Base-by-base conservation (phyloP, 1,140 invertebrate species). In the Saccostrea glomerata region DNA sequence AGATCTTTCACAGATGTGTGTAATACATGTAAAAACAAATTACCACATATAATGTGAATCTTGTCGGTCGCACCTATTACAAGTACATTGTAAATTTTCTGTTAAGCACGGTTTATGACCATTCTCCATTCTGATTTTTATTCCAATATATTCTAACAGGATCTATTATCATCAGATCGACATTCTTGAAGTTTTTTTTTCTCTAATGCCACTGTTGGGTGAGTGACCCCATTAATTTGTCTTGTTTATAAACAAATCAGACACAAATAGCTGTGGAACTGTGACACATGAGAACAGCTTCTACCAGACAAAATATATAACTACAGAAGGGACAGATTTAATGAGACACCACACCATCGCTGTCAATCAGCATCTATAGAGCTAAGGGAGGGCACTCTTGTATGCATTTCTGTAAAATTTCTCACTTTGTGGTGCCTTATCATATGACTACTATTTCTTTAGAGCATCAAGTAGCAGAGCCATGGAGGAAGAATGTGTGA, bases 181-280 rank as follows among this genome's bases (percentile, higher is more conserved):
- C 47, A 47, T 47, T 47, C 47, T 47, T 47, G 47, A 47, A 47
- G 47, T 7, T 47, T 47, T 7, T 47, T 47, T 47, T 47, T 47
- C 47, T 47, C 47, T 54, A 84, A 84, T 12, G 12, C 17, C 13
- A 55, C 0, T 55, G 15, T n/a, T 56, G 15, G 36, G 55, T 17
- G 40, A 84, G n/a, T 25, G 54, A 56, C 83, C 54, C 3, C 30
- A 56, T 56, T 47, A n/a, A 87, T 77, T 82, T 83, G 36, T 83
- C 73, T 58, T 47, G 73, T 87, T 55, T 83, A 58, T 87, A 87
- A 47, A 25, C 36, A 36, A 82, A 82, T 13, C 73, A 17, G 73
- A 82, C 25, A 47, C 25, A 20, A 30, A 23, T 30, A 47, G 20
- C 2, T 15, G 9, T 30, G 25, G 25, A 77, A 25, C 40, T 47